Evolutionary conservation across 2,888 invertebrate genomes (phyloP).

Genomic region (Anthophora plumipes): DNA sequence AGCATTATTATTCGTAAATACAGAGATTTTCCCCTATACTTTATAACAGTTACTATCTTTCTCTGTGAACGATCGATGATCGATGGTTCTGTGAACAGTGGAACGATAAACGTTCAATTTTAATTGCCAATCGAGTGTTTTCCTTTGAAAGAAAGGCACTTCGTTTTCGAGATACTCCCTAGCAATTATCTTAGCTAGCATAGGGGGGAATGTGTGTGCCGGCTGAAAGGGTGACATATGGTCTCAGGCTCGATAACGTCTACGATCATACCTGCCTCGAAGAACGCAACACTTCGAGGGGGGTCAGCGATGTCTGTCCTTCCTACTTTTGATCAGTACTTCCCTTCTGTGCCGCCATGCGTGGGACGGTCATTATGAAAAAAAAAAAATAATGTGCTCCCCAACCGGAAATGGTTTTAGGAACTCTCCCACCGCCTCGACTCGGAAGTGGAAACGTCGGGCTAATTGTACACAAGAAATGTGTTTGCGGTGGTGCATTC

Average conservation of each 20-base stretch:
- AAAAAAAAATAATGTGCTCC: constrained; percentile 74
- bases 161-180: constrained; percentile 50
- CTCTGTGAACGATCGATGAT: too few relatives aligned
- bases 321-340: constrained; percentile 71
- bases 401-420: constrained; percentile 81
- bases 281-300: constrained; percentile 77
- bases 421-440: constrained; percentile 73
- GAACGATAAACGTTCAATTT: not conserved
- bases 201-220: constrained; percentile 27
- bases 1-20: not conserved
- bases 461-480: constrained; percentile 80
- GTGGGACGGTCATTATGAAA: constrained; percentile 77
- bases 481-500: constrained; percentile 63
- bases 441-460: constrained; percentile 80
- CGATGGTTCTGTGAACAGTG: too few relatives aligned
- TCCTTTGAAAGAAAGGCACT: constrained; percentile 32
- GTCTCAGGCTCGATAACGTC: constrained; percentile 69
- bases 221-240: constrained; percentile 68
- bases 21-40: too few relatives aligned
- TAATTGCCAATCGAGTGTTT: constrained; percentile 32
- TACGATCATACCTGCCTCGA: constrained; percentile 70
- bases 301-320: constrained; percentile 70
- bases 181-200: constrained; percentile 57
- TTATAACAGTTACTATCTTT: too few relatives aligned
- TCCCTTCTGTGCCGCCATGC: constrained; percentile 78